These are phyloP conservation scores for Borostomias antarcticus DNA, from an alignment of 2,797 vertebrate genomes.

Conservation along the genomic window DNA sequence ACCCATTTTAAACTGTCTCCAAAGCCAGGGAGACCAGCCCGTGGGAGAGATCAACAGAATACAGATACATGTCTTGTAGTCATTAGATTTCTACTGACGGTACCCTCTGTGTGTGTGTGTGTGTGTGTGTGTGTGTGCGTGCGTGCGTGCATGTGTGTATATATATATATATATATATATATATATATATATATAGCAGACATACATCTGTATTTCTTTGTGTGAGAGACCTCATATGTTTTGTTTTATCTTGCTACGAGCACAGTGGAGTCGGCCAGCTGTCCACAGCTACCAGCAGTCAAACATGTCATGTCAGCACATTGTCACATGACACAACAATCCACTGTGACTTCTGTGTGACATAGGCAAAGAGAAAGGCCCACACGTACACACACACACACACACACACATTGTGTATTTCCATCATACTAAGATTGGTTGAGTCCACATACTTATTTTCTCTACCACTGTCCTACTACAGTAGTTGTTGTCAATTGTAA, in stretches of 20 bases:
- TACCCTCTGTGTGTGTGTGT: slow-evolving; percentile 4
- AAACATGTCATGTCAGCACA: slow-evolving; percentile 35
- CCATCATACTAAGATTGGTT: background rate
- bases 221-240: slow-evolving; percentile 12
- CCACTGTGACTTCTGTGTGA: slow-evolving; percentile 33
- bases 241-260: slow-evolving; percentile 15
- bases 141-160: background rate
- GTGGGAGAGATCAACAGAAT: slow-evolving; percentile 20
- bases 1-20: slow-evolving; percentile 48
- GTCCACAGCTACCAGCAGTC: slow-evolving; percentile 26
- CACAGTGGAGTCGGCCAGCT: slow-evolving; percentile 39
- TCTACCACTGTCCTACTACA: too few species aligned
- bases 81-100: slow-evolving; percentile 31
- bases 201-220: background rate
- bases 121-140: slow-evolving; percentile 3
- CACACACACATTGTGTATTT: slow-evolving; percentile 4
- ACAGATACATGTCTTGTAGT: slow-evolving; percentile 29
- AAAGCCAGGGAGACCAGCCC: slow-evolving; percentile 37
- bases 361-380: slow-evolving; percentile 28
- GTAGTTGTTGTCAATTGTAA: too few species aligned
- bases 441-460: background rate
- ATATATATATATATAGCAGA: too few species aligned
- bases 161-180: background rate
- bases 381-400: background rate
- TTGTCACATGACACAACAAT: slow-evolving; percentile 26